A percentile compares a stretch with the other conserved stretches of the same genome.
These are phyloP conservation scores for Erebia palarica DNA, from an alignment of 2,888 invertebrate genomes.

Conservation along the genomic window DNA sequence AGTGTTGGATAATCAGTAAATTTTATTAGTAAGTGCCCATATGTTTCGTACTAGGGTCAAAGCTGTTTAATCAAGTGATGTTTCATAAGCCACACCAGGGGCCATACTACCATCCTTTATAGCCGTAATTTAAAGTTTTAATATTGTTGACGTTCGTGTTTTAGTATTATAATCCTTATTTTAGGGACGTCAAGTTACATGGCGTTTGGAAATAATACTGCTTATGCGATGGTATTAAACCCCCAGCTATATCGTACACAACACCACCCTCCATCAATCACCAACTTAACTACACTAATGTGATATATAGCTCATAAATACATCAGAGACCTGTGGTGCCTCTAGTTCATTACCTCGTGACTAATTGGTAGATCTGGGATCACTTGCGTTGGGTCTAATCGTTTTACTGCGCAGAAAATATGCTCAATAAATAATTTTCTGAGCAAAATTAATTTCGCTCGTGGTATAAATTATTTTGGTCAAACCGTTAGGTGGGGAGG, in stretches of 20 bases:
- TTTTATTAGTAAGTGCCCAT: too few relatives aligned
- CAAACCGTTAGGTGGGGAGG: background rate
- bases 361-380: slow-evolving; percentile 40
- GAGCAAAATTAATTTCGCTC: slow-evolving; percentile 29
- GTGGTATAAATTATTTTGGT: slow-evolving; percentile 10
- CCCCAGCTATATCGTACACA: background rate
- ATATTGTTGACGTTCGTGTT: too few relatives aligned
- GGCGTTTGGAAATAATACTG: too few relatives aligned
- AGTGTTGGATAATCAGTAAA: too few relatives aligned
- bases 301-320: slow-evolving; percentile 15
- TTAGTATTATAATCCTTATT: too few relatives aligned
- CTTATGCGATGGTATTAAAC: background rate
- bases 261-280: slow-evolving; percentile 1
- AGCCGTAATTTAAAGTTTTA: too few relatives aligned
- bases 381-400: slow-evolving; percentile 27
- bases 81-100: too few relatives aligned
- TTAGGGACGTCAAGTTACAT: too few relatives aligned
- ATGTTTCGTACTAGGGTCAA: too few relatives aligned
- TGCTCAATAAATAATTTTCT: slow-evolving; percentile 29
- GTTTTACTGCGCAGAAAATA: slow-evolving; percentile 33
- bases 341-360: slow-evolving; percentile 22
- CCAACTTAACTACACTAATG: slow-evolving; percentile 2
- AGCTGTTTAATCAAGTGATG: too few relatives aligned
- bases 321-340: background rate
- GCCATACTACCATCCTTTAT: too few relatives aligned